Base-by-base conservation (phyloP, 2,888 invertebrate species). In the Fissipunctia ypsillon region DNA sequence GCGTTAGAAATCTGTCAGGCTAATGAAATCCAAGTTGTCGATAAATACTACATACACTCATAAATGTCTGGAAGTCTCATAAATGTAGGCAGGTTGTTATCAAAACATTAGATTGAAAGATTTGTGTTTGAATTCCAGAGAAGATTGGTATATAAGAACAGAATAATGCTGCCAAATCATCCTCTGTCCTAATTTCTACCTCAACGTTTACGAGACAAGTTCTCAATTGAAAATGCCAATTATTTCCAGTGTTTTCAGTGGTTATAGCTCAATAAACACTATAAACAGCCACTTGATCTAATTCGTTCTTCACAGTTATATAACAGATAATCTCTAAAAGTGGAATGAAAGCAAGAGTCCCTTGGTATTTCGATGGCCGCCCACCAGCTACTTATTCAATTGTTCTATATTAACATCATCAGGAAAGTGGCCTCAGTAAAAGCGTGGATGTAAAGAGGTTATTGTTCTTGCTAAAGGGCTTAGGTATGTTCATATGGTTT, bases 301-400 rank as follows among this genome's bases (percentile, higher is more conserved):
- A 71, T 60, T 64, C 22, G 19, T 3, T 70, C 31, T 43, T 57
- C 14, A n/a, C 65, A 63, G 56, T 69, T 50, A 77, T 52, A 10
- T 70, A n/a, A 25, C 48, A 14, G 64, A 54, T 67, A 48, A 75
- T 66, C 70, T 76, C 43, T 60, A 65, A 65, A 70, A 81, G 31
- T 50, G 60, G 9, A 86, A 85, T 76, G 87, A 90, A 89, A 89
- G 76, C 85, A 87, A 90, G 84, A 92, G 89, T 88, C 67, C 73
- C 86, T 84, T 81, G 83, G 87, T 88, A 90, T 90, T 88, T 89
- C 70, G 85, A 87, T 79, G 72, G 63, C 87, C 92, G 87, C 92
- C 91, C 88, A 91, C 91, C 52, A 64, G 50, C 72, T 86, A 89
- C 84, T 90, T 88, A 90, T 91, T 88, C 90, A 91, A 90, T 91